These are phyloP conservation scores for Danio choprae DNA, from an alignment of 2,797 vertebrate genomes.

Conservation along the genomic window DNA sequence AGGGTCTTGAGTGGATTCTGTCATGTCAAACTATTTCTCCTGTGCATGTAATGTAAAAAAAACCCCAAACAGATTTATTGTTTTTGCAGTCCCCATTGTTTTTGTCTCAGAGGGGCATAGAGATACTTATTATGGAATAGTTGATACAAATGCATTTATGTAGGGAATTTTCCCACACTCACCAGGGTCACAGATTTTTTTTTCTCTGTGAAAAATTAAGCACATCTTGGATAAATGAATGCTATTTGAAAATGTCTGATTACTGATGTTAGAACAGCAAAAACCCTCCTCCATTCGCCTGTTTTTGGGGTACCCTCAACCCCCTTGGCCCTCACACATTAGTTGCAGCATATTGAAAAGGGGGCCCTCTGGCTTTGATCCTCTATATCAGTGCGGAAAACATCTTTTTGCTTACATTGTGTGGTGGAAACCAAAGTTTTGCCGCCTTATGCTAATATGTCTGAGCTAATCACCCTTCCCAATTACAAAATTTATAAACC, in stretches of 20 bases:
- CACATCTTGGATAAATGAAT: conserved; percentile 68
- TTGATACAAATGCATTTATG: conserved; percentile 69
- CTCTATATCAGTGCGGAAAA: conserved; percentile 85
- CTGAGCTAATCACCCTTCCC: conserved; percentile 75
- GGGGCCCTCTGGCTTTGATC: conserved; percentile 95
- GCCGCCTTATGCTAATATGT: conserved; percentile 78
- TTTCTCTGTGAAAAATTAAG: conserved; percentile 70
- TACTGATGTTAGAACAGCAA: conserved; percentile 75
- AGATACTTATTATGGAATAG: conserved; percentile 69
- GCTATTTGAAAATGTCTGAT: conserved; percentile 74
- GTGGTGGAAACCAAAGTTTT: conserved; percentile 80
- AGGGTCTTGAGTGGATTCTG: conserved; percentile 37
- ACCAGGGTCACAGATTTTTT: conserved; percentile 67
- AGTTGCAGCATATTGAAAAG: conserved; percentile 93
- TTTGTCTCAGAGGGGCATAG: conserved; percentile 68
- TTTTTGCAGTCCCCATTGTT: conserved; percentile 66
- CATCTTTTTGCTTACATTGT: conserved; percentile 83
- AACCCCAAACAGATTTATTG: conserved; percentile 75
- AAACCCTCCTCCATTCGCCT: conserved; percentile 72
- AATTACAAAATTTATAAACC: conserved; percentile 77
- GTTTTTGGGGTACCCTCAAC: conserved; percentile 77
- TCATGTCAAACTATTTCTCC: conserved; percentile 67
- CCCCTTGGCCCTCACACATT: conserved; percentile 82
- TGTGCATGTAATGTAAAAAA: conserved; percentile 61
- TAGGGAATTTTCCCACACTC: conserved; percentile 75